These are phyloP conservation scores for Tragelaphus imberbis DNA, from an alignment of 2,113 vertebrate species.

Conservation along the genomic window DNA sequence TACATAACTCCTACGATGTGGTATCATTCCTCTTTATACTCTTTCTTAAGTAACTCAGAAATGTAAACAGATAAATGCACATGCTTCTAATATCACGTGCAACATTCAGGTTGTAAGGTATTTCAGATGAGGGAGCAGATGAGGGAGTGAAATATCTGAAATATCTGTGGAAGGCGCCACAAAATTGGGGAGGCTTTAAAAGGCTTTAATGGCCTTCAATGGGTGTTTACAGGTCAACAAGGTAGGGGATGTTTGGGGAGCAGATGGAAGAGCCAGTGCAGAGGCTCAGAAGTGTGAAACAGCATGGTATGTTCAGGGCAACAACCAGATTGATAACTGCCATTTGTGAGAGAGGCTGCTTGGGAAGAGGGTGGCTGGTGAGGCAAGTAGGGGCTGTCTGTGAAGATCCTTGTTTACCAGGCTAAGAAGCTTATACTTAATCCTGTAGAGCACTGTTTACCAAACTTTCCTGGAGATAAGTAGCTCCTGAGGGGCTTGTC, in stretches of 20 bases:
- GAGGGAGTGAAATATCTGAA: not conserved
- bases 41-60: not conserved
- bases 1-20: not conserved
- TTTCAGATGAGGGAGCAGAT: not conserved
- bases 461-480: not conserved
- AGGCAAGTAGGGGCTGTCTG: not conserved
- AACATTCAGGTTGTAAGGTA: not conserved
- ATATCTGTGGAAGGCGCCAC: not conserved
- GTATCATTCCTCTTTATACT: not conserved
- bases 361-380: not conserved
- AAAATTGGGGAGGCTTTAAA: not conserved
- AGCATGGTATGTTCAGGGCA: fast-evolving
- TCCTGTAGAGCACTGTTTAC: not conserved
- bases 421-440: not conserved
- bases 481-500: not conserved
- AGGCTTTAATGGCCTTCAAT: not conserved
- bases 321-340: not conserved
- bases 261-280: not conserved
- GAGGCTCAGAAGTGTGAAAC: not conserved
- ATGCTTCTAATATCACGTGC: not conserved
- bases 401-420: not conserved
- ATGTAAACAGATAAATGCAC: not conserved
- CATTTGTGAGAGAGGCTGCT: not conserved
- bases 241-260: not conserved
- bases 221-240: not conserved